These are phyloP conservation scores for Porites divaricata DNA, from an alignment of 92 coral and sea anemone species.

Conservation along the genomic window DNA sequence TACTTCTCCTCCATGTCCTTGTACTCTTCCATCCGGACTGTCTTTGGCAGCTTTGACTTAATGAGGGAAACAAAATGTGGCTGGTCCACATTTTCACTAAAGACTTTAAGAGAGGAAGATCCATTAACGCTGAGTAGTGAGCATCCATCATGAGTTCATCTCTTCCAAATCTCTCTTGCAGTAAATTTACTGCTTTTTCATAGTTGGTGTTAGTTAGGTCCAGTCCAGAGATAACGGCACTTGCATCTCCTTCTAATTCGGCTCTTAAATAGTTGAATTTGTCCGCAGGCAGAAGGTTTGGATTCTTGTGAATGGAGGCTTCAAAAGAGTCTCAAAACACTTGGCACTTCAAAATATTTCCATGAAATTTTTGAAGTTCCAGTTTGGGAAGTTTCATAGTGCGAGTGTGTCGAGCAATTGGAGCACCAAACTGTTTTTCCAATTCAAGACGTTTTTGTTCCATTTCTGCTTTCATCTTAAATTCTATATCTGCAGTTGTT, in stretches of 20 bases:
- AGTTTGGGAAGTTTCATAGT: slow-evolving; percentile 41
- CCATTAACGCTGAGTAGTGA: slow-evolving; percentile 33
- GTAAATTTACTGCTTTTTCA: slow-evolving; percentile 38
- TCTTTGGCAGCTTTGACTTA: slow-evolving; percentile 22
- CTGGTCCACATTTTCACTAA: slow-evolving; percentile 26
- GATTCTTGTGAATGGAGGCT: slow-evolving; percentile 41
- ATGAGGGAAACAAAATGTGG: slow-evolving; percentile 38
- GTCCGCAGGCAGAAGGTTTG: slow-evolving; percentile 38
- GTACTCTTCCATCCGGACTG: slow-evolving; percentile 39
- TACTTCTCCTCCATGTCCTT: slow-evolving; percentile 21
- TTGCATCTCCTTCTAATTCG: slow-evolving; percentile 28
- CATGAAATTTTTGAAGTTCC: slow-evolving; percentile 35
- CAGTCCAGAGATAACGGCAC: slow-evolving; percentile 35
- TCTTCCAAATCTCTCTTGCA: slow-evolving; percentile 45
- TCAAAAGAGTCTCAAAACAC: slow-evolving; percentile 49
- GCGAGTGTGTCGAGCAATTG: slow-evolving; percentile 12
- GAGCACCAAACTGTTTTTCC: neutral
- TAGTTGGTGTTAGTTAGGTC: slow-evolving; percentile 44
- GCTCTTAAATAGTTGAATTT: slow-evolving; percentile 47
- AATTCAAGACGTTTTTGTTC: slow-evolving; percentile 10
- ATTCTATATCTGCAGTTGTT: neutral
- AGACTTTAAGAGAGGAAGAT: slow-evolving; percentile 45
- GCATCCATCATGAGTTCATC: slow-evolving; percentile 26
- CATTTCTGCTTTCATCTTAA: slow-evolving; percentile 8
- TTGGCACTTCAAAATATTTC: slow-evolving; percentile 45